Percentiles rank a stretch among this genome's conserved stretches.
Conservation (phyloP, 2,888 invertebrate genomes). For the Aleiodes alternator region DNA sequence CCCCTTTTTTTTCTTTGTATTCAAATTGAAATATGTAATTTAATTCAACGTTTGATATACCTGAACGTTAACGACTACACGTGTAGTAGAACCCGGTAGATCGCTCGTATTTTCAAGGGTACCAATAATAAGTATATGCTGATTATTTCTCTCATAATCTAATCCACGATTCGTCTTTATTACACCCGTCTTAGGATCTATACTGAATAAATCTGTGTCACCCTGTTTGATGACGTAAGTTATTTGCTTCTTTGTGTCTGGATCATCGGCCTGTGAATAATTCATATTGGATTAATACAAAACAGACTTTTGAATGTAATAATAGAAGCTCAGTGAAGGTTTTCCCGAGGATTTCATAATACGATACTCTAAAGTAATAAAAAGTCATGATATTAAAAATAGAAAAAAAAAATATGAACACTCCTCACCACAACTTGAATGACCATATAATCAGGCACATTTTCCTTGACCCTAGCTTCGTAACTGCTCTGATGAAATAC, state of each 20-base stretch:
- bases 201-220: constrained; percentile 87
- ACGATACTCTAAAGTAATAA: no score
- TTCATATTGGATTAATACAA: constrained; percentile 23
- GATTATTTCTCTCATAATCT: constrained; percentile 86
- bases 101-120: constrained; percentile 88
- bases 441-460: constrained; percentile 86
- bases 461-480: constrained; percentile 90
- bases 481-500: constrained; percentile 85
- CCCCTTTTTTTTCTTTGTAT: no score
- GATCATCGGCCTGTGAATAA: constrained; percentile 84
- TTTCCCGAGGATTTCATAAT: no score
- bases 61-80: constrained; percentile 84
- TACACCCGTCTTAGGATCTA: constrained; percentile 87
- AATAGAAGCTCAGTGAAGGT: no score
- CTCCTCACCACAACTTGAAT: constrained; percentile 84
- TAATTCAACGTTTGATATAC: constrained; percentile 67
- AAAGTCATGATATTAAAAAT: not conserved
- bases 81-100: constrained; percentile 83
- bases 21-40: not conserved
- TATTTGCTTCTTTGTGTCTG: constrained; percentile 87
- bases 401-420: no score
- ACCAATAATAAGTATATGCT: constrained; percentile 86
- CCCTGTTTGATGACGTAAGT: constrained; percentile 91
- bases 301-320: no score
- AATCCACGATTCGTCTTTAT: constrained; percentile 86